Percentiles rank a stretch among this genome's conserved stretches.
Conservation (phyloP, 2,113 vertebrate species). For the Hippocampus zosterae region DNA sequence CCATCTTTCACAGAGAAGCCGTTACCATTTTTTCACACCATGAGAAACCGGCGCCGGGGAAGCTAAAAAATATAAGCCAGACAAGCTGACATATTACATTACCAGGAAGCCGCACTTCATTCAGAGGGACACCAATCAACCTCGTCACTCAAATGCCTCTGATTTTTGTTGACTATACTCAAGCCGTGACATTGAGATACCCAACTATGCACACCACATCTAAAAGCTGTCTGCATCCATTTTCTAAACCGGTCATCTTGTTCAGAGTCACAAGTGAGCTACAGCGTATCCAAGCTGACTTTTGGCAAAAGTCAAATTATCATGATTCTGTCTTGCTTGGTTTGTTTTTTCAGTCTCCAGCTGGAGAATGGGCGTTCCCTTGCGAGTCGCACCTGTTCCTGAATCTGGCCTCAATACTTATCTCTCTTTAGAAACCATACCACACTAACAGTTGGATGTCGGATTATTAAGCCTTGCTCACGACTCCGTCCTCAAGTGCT, state of each 20-base stretch:
- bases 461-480: too few relatives aligned
- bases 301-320: neutral
- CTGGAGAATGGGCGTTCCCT: too few relatives aligned
- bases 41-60: constrained; percentile 57
- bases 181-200: neutral
- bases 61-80: constrained; percentile 57
- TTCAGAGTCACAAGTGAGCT: neutral
- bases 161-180: constrained; percentile 16
- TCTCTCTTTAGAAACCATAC: too few relatives aligned
- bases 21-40: constrained; percentile 17
- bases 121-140: constrained; percentile 43
- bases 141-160: constrained; percentile 24
- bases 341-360: too few relatives aligned
- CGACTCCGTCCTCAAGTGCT: too few relatives aligned
- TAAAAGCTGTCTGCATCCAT: neutral
- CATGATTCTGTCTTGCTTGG: too few relatives aligned
- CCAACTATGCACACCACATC: neutral
- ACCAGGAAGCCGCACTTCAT: constrained; percentile 43
- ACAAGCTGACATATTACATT: constrained; percentile 61
- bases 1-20: too few relatives aligned
- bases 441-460: too few relatives aligned
- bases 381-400: too few relatives aligned
- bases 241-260: neutral
- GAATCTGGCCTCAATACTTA: too few relatives aligned
- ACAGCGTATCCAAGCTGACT: neutral